These are phyloP conservation scores for Hydrotaea cyrtoneurina DNA, from an alignment of 2,888 invertebrate genomes.

Conservation along the genomic window DNA sequence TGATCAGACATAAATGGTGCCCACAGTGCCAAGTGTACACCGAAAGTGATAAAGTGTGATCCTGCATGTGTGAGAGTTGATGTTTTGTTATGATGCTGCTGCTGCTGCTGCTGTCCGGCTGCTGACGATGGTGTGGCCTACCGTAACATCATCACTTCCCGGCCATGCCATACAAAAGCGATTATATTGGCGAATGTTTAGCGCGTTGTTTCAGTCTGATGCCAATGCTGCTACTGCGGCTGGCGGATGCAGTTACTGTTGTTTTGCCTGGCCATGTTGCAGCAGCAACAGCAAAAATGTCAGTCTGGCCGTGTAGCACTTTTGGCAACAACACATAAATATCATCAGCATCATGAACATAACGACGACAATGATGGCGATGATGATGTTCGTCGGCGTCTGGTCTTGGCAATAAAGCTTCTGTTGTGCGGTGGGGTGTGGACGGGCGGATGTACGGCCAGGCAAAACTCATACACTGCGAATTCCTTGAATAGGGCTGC, in stretches of 20 bases:
- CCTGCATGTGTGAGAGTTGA: slow-evolving; percentile 23
- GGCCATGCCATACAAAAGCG: background rate
- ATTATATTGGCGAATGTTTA: background rate
- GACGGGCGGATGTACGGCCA: too few relatives aligned
- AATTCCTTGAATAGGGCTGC: background rate
- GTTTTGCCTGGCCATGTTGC: background rate
- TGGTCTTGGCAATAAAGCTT: slow-evolving; percentile 63
- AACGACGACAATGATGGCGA: slow-evolving; percentile 26
- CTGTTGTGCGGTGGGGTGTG: slow-evolving; percentile 52
- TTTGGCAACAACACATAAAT: slow-evolving; percentile 34
- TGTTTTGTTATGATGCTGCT: background rate
- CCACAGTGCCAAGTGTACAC: slow-evolving; percentile 13
- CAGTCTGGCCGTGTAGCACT: slow-evolving; percentile 25
- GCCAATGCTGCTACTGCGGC: background rate
- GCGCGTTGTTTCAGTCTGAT: background rate
- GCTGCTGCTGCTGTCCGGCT: slow-evolving; percentile 46
- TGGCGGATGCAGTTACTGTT: background rate
- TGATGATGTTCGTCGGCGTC: slow-evolving; percentile 48
- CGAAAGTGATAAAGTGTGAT: slow-evolving; percentile 50
- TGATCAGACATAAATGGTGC: background rate
- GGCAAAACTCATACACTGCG: background rate
- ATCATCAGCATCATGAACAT: slow-evolving; percentile 7
- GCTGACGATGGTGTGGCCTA: slow-evolving; percentile 41
- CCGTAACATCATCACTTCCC: background rate
- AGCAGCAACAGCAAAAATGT: background rate